A percentile compares a stretch with the other conserved stretches of the same genome.
phyloP scores from a whole-genome alignment of 1,140 invertebrate species.

The Tetramorium simillimum region DNA sequence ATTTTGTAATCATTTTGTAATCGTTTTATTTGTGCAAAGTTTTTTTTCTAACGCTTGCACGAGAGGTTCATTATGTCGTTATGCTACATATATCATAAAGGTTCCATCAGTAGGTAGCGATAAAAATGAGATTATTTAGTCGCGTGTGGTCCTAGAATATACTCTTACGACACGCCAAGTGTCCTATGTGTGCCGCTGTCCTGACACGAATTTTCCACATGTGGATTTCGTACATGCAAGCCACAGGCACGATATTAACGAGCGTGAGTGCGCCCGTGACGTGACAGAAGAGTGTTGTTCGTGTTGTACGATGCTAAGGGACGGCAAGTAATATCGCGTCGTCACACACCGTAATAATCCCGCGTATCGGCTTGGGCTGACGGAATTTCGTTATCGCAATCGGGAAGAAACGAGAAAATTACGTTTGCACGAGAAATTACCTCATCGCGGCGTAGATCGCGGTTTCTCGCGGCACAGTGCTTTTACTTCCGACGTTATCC shows the following conservation, averaged over 20 bases:
- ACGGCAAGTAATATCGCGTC: conserved; percentile 48
- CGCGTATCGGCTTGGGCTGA: neutral
- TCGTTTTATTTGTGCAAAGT: neutral
- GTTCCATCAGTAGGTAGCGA: neutral
- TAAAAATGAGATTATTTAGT: conserved; percentile 41
- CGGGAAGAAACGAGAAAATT: conserved; percentile 19
- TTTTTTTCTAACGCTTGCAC: neutral
- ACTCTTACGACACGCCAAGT: conserved; percentile 30
- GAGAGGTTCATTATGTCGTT: conserved; percentile 6
- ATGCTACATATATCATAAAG: neutral
- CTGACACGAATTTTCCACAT: conserved; percentile 42
- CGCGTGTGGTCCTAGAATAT: conserved; percentile 24
- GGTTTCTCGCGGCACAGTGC: neutral
- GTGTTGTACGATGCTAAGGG: conserved; percentile 23
- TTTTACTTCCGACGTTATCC: neutral
- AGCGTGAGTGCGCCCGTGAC: conserved; percentile 36
- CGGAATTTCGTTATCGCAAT: conserved; percentile 55
- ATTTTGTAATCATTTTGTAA: neutral
- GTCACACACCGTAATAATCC: conserved; percentile 54
- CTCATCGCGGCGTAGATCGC: neutral
- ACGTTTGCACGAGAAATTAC: conserved; percentile 14
- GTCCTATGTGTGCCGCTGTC: neutral
- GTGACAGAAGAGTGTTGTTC: conserved; percentile 55
- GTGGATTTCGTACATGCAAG: neutral
- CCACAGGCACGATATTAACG: conserved; percentile 37